Evolutionary conservation across 2,888 invertebrate genomes (phyloP).

Genomic region (Noctua pronuba): DNA sequence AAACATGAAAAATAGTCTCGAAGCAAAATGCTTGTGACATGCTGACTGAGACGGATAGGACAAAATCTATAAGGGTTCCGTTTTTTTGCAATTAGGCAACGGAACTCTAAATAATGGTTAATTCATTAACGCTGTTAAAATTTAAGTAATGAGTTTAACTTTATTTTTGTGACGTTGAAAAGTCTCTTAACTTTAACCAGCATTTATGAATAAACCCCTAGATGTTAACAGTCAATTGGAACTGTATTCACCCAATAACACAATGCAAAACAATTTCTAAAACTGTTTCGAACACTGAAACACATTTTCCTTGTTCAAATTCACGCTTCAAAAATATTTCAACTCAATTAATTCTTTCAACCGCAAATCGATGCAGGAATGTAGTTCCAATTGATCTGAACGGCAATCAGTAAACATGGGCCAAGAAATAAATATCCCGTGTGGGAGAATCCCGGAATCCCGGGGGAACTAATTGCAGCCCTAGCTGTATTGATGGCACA

Average conservation of each 20-base stretch:
- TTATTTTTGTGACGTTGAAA: neutral
- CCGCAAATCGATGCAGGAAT: slow-evolving; percentile 70
- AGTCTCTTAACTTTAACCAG: neutral
- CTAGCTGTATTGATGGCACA: slow-evolving; percentile 87
- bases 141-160: neutral
- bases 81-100: neutral
- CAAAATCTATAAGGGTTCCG: neutral
- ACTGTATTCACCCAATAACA: neutral
- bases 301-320: slow-evolving; percentile 34
- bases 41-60: neutral
- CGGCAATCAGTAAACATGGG: slow-evolving; percentile 81
- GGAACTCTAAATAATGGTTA: neutral
- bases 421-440: slow-evolving; percentile 85
- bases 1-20: neutral
- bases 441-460: slow-evolving; percentile 76
- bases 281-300: slow-evolving; percentile 25
- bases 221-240: neutral
- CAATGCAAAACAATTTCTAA: neutral
- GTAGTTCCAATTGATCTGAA: slow-evolving; percentile 76
- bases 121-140: neutral
- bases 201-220: neutral
- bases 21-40: neutral
- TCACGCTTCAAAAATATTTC: slow-evolving; percentile 51
- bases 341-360: slow-evolving; percentile 64
- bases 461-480: slow-evolving; percentile 87